phyloP scores from a whole-genome alignment of 2,113 vertebrate species.

The human region DNA sequence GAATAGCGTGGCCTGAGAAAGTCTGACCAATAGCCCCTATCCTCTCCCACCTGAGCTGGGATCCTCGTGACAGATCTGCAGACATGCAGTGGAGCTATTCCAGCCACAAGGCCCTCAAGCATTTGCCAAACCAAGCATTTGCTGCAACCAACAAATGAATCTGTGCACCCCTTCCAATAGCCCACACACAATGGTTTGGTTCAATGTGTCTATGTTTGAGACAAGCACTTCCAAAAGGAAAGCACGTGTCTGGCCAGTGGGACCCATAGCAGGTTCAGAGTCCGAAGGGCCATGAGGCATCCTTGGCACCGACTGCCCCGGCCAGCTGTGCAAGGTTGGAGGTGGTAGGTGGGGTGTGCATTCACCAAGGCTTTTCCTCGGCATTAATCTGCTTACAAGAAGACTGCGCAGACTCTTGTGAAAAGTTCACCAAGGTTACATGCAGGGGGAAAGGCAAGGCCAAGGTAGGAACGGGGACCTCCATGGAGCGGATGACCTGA shows the following conservation, averaged over 20 bases:
- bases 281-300: neutral
- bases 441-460: neutral
- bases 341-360: rapidly evolving
- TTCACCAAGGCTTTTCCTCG: too few species aligned
- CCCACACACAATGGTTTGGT: rapidly evolving
- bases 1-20: neutral
- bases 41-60: neutral
- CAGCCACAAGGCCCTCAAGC: neutral
- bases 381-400: neutral
- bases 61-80: neutral
- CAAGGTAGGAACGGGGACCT: neutral
- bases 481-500: rapidly evolving
- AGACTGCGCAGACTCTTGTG: neutral
- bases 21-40: rapidly evolving
- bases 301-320: neutral
- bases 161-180: rapidly evolving
- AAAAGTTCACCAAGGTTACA: neutral
- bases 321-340: neutral
- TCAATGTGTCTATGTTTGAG: neutral
- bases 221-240: neutral
- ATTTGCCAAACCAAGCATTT: neutral
- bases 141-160: neutral
- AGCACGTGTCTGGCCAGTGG: neutral
- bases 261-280: neutral
- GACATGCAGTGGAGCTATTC: neutral